Base-by-base conservation (phyloP, 2,113 vertebrate species). In the Anser cygnoides region DNA sequence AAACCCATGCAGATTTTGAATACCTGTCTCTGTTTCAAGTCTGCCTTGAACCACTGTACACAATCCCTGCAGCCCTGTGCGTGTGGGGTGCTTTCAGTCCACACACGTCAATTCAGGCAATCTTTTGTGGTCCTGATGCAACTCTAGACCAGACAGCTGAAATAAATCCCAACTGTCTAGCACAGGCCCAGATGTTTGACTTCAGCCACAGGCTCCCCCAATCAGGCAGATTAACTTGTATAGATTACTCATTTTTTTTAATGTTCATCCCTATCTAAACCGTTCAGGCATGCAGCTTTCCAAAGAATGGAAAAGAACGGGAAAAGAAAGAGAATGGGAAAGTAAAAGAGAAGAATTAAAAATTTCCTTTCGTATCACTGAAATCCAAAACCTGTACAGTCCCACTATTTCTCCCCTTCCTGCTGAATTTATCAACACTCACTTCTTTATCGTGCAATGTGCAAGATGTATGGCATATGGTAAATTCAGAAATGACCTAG, bases 171-270 rank as follows among this genome's bases (percentile, higher is more conserved):
- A 63, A 7, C 59, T 55, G 61, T 11, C 68, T 82, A 77, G 35
- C 23, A 44, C 33, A 76, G 44, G 43, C n/a, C 26, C 41, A 83
- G 66, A n/a, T 73, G 52, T 77, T 46, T 63, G 41, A 19, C 50
- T 88, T 65, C 43, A 80, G 72, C 81, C 73, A 84, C 61, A 75
- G 81, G 28, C 37, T 75, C 41, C 89, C 73, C 46, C 80, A 44
- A 17, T 84, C 0, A 0, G 52, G 33, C 41, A 86, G 43, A 80
- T 86, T 68, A 77, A 19, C 50, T 73, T 33, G 33, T 58, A 16
- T 52, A 66, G 63, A 89, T 86, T 88, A 55, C 31, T 89, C 68
- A 54, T 81, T 41, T 61, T 41, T 89, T 91, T 84, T 82, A 31
- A 39, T 61, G 70, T 82, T 63, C 66, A 58, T 58, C 68, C 65